Percentiles rank a stretch among this genome's conserved stretches.
Conservation (phyloP, 2,797 vertebrate genomes). For the Platyrinchus mystaceus region DNA sequence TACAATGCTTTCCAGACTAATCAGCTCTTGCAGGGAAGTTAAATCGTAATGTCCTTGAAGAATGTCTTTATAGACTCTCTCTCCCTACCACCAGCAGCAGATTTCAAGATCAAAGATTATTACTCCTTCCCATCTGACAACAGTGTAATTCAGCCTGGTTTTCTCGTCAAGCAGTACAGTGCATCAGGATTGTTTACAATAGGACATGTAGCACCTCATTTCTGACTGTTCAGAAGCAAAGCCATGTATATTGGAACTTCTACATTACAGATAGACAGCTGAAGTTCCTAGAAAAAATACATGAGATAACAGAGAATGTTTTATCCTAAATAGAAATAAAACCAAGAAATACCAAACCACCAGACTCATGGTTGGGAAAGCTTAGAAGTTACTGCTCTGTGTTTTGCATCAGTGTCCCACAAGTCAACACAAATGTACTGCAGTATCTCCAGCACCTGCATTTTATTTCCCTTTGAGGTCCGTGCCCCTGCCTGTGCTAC, state of each 20-base stretch:
- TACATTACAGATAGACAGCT: background rate
- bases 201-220: background rate
- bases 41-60: background rate
- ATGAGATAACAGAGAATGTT: background rate
- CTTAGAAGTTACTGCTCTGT: background rate
- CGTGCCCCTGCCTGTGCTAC: background rate
- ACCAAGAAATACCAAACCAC: background rate
- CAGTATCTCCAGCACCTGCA: background rate
- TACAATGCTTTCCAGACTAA: background rate
- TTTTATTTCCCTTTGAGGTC: background rate
- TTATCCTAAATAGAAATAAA: background rate
- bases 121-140: background rate
- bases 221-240: background rate
- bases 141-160: background rate
- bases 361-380: background rate
- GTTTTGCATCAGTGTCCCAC: background rate
- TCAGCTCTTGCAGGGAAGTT: background rate
- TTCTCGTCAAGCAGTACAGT: background rate
- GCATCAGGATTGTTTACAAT: background rate
- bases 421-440: background rate
- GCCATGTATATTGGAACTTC: background rate
- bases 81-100: background rate
- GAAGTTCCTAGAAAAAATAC: background rate
- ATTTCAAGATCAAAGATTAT: slow-evolving; percentile 19
- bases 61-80: background rate